Evolutionary conservation across 92 coral and sea anemone species (phyloP), one percentile per base, ranked within the genome.

Genomic region (Pocillopora grandis): DNA sequence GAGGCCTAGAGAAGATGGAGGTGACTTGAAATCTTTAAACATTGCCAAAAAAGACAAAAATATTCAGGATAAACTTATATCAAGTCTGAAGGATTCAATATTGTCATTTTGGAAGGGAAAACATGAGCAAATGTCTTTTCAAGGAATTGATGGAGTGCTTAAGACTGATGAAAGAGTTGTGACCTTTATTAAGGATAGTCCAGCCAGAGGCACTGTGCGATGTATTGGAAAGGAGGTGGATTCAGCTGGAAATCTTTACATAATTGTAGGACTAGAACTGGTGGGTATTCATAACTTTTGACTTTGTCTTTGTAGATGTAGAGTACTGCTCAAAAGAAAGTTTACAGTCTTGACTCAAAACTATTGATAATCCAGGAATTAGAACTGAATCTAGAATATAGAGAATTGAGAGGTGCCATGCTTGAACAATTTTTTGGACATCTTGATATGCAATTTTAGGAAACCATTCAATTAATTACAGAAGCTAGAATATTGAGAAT

Each of bases 111-210:
- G 49, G 9, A 83, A 76, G 52, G 27, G 75, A n/a, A 81, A 74
- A 56, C 49, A 55, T 80, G 84, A 74, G 42, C n/a, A 52, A 66
- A 31, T 61, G 75, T n/a, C 9, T 19, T 21, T 18, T 75, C 78
- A 71, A 75, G 74, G 37, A 1, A 20, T 0, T 8, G 19, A 9
- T 3, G 14, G 18, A 5, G 27, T 61, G 13, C 75, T 78, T 31
- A 16, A 76, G 55, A 86, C 87, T 75, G 87, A 82, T 71, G 79
- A 93, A 66, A 89, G 91, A 87, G 97, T 91, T 70, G 92, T 93
- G 2, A 76, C 84, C 27, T 93, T 82, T 80, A 2, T 83, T 18
- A 91, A 84, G 2, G 88, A 78, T 1, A 31, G 63, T 42, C 81
- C 85, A 49, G 80, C 33, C 5, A 66, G 92, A 27, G 98, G 98